Base-by-base conservation (phyloP, 2,113 vertebrate species). In the Paradoxurus hermaphroditus region DNA sequence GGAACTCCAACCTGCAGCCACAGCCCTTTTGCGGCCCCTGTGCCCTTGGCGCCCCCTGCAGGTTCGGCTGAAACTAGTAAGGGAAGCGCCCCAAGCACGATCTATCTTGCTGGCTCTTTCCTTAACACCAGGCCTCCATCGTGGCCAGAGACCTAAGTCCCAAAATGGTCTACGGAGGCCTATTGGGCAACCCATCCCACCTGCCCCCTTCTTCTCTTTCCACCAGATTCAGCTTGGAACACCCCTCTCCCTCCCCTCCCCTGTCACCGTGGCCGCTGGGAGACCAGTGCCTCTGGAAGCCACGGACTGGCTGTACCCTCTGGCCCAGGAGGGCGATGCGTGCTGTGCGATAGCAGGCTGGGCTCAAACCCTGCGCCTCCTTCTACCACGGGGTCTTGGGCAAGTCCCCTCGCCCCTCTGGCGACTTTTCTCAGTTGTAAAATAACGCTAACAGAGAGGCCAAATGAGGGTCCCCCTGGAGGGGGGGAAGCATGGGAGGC, bases 401-500 rank as follows among this genome's bases (percentile, higher is more conserved):
- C 11, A 29, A 18, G 7, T 36, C 53, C 25, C 39, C 19, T 16
- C 67, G 23, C 11, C 7, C 39, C 10, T 27, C 44, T 15, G 49
- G 15, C 56, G 72, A 1, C 59, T 83, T 87, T 90, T 23, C 79
- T 84, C 51, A 21, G 31, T 49, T 41, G 21, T 23, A n/a, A 41
- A 41, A 53, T 0, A 19, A 36, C 53, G 31, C 36, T 41, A 63
- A 72, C 29, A 36, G 78, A 51, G 78, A 84, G 36, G n/a, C 31
- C 39, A 34, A 39, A 18, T 16, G 44, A 31, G 36, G 36, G 82
- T 56, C 31, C 31, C 78, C 31, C 0, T 5, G 4, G 56, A 3
- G 56, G 21, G 0, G 8, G 12, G 46, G 36, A 4, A 68, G 36
- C 7, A 0, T 9, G 7, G 0, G 1, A 36, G 19, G 62, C 27